Evolutionary conservation across 2,888 invertebrate genomes (phyloP), one percentile per base, ranked within the genome.

Genomic region (Invenusta paracnida): DNA sequence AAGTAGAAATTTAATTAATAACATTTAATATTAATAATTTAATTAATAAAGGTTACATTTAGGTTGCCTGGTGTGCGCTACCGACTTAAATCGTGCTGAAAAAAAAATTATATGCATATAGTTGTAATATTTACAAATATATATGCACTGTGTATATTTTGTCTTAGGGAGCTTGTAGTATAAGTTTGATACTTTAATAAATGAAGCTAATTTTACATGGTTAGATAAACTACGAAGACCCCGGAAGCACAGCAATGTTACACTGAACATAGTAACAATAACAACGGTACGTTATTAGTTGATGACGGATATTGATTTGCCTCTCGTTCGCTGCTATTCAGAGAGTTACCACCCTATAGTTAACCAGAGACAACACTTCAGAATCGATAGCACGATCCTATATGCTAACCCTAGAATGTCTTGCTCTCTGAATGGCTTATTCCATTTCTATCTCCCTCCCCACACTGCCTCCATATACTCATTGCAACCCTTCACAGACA

Each of bases 331-430:
- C 48, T 48, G 48, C 48, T 17, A n/a, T n/a, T n/a, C n/a, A n/a
- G n/a, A n/a, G n/a, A 48, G 48, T 17, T 48, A 48, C 5, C 5
- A 48, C 48, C 48, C 48, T 11, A 11, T 11, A 48, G n/a, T n/a
- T n/a, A n/a, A n/a, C n/a, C n/a, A n/a, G n/a, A 13, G 73, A 23
- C 73, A 23, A 73, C 73, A 73, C 73, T 73, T 23, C 17, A 23
- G 73, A 73, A 73, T 73, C 73, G 73, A 73, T 73, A 73, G 23
- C 73, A 25, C 73, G 73, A 73, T 73, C 73, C 27, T 73, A 73
- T 73, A 73, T 23, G n/a, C n/a, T n/a, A n/a, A n/a, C n/a, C n/a
- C n/a, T n/a, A n/a, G 73, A 73, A 73, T 2, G 73, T 23, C 5
- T 13, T 2, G 2, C 27, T 73, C 73, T 25, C 11, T 73, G 23